Percentiles rank a stretch among this genome's conserved stretches.
Evolutionary conservation across 2,888 invertebrate species (phyloP).

Genomic region (Stenodema calcarata): DNA sequence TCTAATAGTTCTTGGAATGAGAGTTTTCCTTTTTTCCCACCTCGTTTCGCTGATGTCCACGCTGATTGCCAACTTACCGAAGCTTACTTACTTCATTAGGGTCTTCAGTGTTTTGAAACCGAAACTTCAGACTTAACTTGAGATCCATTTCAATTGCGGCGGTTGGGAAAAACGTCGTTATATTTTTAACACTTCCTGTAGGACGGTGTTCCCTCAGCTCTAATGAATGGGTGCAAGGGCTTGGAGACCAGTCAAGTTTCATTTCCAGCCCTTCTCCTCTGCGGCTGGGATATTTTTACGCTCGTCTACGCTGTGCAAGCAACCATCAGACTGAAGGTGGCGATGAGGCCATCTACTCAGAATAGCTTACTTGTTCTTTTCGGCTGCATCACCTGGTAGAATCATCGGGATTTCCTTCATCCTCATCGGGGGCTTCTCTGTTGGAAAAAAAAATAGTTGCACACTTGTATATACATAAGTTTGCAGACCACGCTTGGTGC

Average conservation of each 20-base stretch:
- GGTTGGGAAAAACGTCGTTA: not conserved
- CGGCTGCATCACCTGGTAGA: not conserved
- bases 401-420: too few species aligned
- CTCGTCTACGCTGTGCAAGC: not conserved
- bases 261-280: slow-evolving; percentile 38
- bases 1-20: too few species aligned
- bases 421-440: too few species aligned
- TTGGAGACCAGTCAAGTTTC: slow-evolving; percentile 44
- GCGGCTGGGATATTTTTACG: slow-evolving; percentile 19
- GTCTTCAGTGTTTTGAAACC: too few species aligned
- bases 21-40: too few species aligned
- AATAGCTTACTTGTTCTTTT: not conserved
- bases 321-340: not conserved
- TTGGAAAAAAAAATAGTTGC: too few species aligned
- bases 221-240: slow-evolving; percentile 43
- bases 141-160: not conserved
- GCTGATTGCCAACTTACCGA: too few species aligned
- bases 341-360: not conserved
- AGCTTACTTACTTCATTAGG: too few species aligned
- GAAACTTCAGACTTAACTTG: not conserved
- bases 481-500: too few species aligned
- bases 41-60: too few species aligned
- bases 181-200: slow-evolving; percentile 36
- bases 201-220: slow-evolving; percentile 12
- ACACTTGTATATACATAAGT: too few species aligned